Evolutionary conservation across 1,140 invertebrate species (phyloP).

Genomic region (Zaprionus capensis): DNA sequence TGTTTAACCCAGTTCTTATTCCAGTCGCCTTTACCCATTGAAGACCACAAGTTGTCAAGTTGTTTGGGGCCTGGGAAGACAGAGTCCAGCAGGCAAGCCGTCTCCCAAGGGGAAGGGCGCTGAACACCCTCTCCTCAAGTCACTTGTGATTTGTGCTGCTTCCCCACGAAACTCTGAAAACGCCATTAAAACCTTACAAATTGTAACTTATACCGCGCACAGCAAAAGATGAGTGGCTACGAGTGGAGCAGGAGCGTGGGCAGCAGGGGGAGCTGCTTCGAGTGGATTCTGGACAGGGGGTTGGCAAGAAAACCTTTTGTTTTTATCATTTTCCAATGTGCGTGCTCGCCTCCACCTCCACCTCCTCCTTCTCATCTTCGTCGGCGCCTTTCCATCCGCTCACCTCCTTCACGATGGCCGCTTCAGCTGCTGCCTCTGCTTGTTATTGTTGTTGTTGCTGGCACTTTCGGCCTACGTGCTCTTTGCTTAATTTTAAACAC

Average conservation of each 20-base stretch:
- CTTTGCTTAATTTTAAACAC: slow-evolving; percentile 83
- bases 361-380: slow-evolving; percentile 15
- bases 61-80: slow-evolving; percentile 1
- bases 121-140: background rate
- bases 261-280: background rate
- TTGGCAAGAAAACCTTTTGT: slow-evolving; percentile 65
- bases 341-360: slow-evolving; percentile 34
- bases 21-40: background rate
- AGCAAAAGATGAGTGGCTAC: slow-evolving; percentile 57
- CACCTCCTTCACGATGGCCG: slow-evolving; percentile 70
- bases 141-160: slow-evolving; percentile 25
- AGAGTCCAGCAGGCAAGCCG: slow-evolving; percentile 14
- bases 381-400: slow-evolving; percentile 32
- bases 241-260: slow-evolving; percentile 4
- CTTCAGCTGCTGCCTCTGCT: slow-evolving; percentile 15
- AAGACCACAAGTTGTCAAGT: slow-evolving; percentile 1
- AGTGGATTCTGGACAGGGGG: slow-evolving; percentile 17
- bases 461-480: slow-evolving; percentile 77
- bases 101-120: background rate
- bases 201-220: slow-evolving; percentile 69
- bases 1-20: background rate
- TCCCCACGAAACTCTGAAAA: slow-evolving; percentile 19
- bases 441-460: slow-evolving; percentile 48
- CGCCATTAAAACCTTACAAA: slow-evolving; percentile 75
- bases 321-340: slow-evolving; percentile 76